Evolutionary conservation across 2,888 invertebrate species (phyloP).

Genomic region (Acanthosepion esculentum): DNA sequence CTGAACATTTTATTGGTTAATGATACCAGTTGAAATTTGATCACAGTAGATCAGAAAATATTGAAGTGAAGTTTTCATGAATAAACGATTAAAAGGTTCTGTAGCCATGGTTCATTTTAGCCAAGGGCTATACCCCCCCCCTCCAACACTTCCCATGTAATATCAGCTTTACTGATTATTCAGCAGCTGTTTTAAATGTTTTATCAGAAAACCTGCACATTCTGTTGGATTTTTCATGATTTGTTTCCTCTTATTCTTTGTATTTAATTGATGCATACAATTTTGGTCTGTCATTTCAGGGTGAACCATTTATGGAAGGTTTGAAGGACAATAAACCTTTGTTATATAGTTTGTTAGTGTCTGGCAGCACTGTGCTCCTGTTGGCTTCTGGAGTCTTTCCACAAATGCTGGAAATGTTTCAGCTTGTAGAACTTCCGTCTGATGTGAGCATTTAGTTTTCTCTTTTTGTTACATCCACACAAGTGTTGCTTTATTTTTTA

Average conservation of each 20-base stretch:
- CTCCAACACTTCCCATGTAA: too few species aligned
- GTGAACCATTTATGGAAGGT: conserved; percentile 99
- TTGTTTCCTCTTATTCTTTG: neutral
- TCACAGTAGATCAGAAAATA: too few species aligned
- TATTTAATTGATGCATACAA: neutral
- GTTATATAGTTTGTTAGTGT: conserved; percentile 90
- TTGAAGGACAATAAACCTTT: conserved; percentile 92
- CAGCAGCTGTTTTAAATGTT: too few species aligned
- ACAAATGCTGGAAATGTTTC: conserved; percentile 90
- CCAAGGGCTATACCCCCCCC: too few species aligned
- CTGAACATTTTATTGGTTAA: too few species aligned
- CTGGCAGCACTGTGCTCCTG: conserved; percentile 86
- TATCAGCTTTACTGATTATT: too few species aligned
- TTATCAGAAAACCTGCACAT: too few species aligned
- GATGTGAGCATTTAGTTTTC: conserved; percentile 81
- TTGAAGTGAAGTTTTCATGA: too few species aligned
- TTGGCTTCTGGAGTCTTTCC: conserved; percentile 90
- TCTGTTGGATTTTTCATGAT: neutral
- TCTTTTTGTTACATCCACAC: neutral
- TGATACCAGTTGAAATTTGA: too few species aligned
- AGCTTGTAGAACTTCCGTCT: conserved; percentile 93
- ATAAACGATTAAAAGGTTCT: too few species aligned
- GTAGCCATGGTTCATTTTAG: too few species aligned
- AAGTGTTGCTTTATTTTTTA: neutral
- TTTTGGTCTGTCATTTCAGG: conserved; percentile 80